Percentiles rank a stretch among this genome's conserved stretches.
phyloP scores from a whole-genome alignment of 2,888 invertebrate genomes.

The Drosophila nigricruria region DNA sequence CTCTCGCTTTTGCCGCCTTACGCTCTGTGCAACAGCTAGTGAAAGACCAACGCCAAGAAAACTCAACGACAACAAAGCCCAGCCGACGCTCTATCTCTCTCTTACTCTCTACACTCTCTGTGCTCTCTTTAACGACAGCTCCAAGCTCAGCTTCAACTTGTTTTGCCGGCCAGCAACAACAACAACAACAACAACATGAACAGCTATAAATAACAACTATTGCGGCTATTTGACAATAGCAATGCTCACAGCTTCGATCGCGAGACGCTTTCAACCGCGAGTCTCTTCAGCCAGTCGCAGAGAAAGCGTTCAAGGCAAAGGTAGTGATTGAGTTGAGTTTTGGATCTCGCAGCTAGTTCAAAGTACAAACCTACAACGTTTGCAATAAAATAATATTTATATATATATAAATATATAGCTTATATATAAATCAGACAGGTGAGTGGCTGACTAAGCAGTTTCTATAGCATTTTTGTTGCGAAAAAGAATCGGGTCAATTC shows the following conservation, averaged over 20 bases:
- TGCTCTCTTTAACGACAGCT: slow-evolving; percentile 14
- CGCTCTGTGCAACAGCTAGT: slow-evolving; percentile 1
- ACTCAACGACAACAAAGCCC: slow-evolving; percentile 7
- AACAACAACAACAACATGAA: slow-evolving; percentile 23
- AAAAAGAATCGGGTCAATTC: slow-evolving; percentile 65
- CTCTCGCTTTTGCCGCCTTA: slow-evolving; percentile 2
- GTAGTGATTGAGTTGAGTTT: slow-evolving; percentile 67
- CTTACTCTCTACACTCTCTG: background rate
- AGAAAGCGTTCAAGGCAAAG: slow-evolving; percentile 83
- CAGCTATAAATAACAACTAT: slow-evolving; percentile 40
- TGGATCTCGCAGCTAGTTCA: slow-evolving; percentile 39
- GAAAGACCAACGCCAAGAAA: slow-evolving; percentile 30
- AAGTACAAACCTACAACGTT: slow-evolving; percentile 52
- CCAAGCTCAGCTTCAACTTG: slow-evolving; percentile 58
- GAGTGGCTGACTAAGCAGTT: slow-evolving; percentile 60
- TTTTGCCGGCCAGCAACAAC: slow-evolving; percentile 53
- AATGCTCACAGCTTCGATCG: slow-evolving; percentile 49
- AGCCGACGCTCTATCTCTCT: slow-evolving; percentile 1
- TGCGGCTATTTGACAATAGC: slow-evolving; percentile 55
- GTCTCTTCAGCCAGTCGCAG: slow-evolving; percentile 32
- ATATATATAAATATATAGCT: slow-evolving; percentile 2
- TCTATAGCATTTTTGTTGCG: slow-evolving; percentile 1
- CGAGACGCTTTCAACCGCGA: slow-evolving; percentile 47
- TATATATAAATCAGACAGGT: slow-evolving; percentile 50
- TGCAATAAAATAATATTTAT: slow-evolving; percentile 32